Evolutionary conservation across 2,797 vertebrate genomes (phyloP).

Genomic region (Amazona ochrocephala): DNA sequence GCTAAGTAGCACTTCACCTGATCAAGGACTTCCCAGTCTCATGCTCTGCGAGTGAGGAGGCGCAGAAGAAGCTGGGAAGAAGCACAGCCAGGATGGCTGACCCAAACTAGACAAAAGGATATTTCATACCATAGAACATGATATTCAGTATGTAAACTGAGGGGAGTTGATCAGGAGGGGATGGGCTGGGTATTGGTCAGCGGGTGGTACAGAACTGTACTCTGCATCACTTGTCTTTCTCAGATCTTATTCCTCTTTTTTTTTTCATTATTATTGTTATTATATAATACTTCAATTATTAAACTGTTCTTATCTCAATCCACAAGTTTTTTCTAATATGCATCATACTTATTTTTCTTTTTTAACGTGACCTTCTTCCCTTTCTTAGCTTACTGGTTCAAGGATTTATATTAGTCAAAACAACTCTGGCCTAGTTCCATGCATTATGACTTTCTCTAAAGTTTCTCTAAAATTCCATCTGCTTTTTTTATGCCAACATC

Average conservation of each 20-base stretch:
- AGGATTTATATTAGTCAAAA: not conserved
- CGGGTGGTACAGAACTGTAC: not conserved
- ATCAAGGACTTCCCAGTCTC: not conserved
- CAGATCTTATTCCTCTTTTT: not conserved
- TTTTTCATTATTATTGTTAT: not conserved
- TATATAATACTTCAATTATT: not conserved
- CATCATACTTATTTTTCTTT: not conserved
- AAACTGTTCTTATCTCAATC: not conserved
- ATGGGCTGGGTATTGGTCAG: not conserved
- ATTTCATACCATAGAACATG: not conserved
- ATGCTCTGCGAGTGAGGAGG: not conserved
- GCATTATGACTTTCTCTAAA: not conserved
- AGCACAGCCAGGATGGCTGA: not conserved
- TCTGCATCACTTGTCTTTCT: not conserved
- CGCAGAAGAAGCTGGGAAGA: not conserved
- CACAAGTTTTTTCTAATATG: not conserved
- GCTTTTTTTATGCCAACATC: not conserved
- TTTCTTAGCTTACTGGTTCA: not conserved
- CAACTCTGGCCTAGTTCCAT: not conserved
- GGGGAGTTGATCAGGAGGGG: not conserved
- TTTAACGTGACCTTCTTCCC: not conserved
- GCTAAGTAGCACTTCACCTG: not conserved
- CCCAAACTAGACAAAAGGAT: not conserved
- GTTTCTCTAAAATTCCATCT: not conserved
- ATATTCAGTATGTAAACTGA: not conserved